A percentile compares a stretch with the other conserved stretches of the same genome.
phyloP scores from a whole-genome alignment of 2,888 invertebrate species.

The Nomada lathburiana region DNA sequence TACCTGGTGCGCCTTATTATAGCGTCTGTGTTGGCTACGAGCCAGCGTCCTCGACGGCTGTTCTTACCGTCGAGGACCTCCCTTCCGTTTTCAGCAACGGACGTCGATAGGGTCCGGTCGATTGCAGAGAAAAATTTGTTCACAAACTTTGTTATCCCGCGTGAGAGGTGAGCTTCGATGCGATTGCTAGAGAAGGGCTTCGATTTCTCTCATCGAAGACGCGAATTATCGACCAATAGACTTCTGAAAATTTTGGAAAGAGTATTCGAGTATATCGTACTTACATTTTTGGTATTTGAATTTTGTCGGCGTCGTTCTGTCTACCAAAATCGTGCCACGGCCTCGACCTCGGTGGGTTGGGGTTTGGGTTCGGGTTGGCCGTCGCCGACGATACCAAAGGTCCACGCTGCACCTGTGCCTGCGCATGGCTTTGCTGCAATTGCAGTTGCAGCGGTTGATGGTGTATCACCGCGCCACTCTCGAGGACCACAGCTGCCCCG shows the following conservation, averaged over 20 bases:
- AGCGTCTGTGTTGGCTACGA: constrained; percentile 64
- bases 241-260: no score
- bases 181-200: no score
- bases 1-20: constrained; percentile 75
- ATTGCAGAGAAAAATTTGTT: background rate
- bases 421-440: constrained; percentile 85
- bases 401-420: constrained; percentile 86
- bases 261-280: constrained; percentile 77
- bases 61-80: background rate
- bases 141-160: no score
- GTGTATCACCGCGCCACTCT: constrained; percentile 85
- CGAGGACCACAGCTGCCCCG: constrained; percentile 86
- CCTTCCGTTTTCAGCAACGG: background rate
- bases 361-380: constrained; percentile 80
- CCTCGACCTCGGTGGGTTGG: constrained; percentile 88
- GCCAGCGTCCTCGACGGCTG: constrained; percentile 11
- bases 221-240: no score
- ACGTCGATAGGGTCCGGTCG: background rate
- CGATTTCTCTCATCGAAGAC: no score
- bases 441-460: constrained; percentile 85
- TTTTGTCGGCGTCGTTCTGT: constrained; percentile 97
- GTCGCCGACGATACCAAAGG: constrained; percentile 79
- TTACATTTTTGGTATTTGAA: constrained; percentile 99
- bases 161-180: no score
- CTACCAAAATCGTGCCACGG: constrained; percentile 98